A percentile compares a stretch with the other conserved stretches of the same genome.
Evolutionary conservation across 2,888 invertebrate genomes (phyloP).

Genomic region (Onchidella celtica): DNA sequence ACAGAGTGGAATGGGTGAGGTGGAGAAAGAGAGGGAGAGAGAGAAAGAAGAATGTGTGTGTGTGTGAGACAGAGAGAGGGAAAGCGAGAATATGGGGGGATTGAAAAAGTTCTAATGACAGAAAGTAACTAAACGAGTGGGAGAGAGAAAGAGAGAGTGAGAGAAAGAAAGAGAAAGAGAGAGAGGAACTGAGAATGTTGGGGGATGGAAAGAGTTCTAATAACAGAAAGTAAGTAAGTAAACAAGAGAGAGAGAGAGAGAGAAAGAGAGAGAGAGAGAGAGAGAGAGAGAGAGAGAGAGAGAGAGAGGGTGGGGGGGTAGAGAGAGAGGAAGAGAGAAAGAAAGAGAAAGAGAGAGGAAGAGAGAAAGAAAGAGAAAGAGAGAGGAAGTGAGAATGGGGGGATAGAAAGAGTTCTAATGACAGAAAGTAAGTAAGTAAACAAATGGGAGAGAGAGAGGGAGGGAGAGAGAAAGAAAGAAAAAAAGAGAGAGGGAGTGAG

Average conservation of each 20-base stretch:
- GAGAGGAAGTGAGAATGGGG: constrained; percentile 1
- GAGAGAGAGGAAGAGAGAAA: constrained; percentile 15
- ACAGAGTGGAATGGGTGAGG: too few relatives aligned
- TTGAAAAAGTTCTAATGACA: too few relatives aligned
- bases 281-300: constrained; percentile 17
- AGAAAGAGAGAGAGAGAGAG: constrained; percentile 21
- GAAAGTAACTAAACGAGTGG: too few relatives aligned
- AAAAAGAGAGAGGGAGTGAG: constrained; percentile 27
- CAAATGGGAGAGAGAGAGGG: constrained; percentile 34
- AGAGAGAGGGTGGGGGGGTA: background rate
- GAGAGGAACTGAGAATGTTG: too few relatives aligned
- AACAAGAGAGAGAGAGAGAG: background rate
- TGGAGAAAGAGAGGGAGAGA: too few relatives aligned
- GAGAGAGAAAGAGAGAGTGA: too few relatives aligned
- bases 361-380: background rate
- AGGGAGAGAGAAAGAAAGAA: constrained; percentile 46
- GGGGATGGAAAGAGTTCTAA: too few relatives aligned
- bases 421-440: background rate
- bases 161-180: too few relatives aligned
- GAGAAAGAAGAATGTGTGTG: too few relatives aligned
- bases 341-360: constrained; percentile 15
- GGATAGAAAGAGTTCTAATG: background rate
- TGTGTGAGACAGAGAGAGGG: too few relatives aligned
- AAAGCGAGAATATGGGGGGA: too few relatives aligned
- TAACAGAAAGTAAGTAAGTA: background rate